Evolutionary conservation across 2,888 invertebrate genomes (phyloP), one percentile per base, ranked within the genome.

Genomic region (Frankliniella fusca): DNA sequence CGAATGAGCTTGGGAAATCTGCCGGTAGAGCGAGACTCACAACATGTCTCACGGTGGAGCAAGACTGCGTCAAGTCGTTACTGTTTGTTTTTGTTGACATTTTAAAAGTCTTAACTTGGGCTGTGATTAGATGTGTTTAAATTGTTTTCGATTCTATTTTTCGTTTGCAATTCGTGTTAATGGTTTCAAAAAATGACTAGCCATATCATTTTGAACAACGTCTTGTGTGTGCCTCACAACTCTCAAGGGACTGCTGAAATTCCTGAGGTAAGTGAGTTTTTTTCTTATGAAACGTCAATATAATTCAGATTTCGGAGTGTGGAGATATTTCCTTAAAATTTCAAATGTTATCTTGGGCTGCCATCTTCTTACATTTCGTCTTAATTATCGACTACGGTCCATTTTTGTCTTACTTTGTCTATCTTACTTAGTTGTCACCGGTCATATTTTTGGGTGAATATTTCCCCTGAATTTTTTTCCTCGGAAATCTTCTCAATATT

Each of bases 21-120:
- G 70, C 70, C 70, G 70, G 70, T 76, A 76, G 70, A 76, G 70
- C 27, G 70, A 76, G 70, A 76, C 70, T 76, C 70, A 76, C 70
- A 76, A 76, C 70, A 76, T 76, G 70, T 76, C 70, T 76, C 70
- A 76, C 27, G 70, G 70, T 27, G 27, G 70, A 27, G 27, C 70
- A 76, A 27, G 70, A 27, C 70, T 76, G 70, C 27, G 27, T 76
- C 23, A 76, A 27, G 27, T 27, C 70, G n/a, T 23, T 76, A 76
- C 23, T 27, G 27, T 76, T 76, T 76, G 70, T 76, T 76, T 76
- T 9, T 76, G 70, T 76, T 76, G 70, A 76, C 70, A 76, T 76
- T 23, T 12, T 8, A 23, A 76, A 27, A 27, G 23, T 10, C 12
- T 27, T 27, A 3, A 12, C 27, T 76, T 27, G 7, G 9, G 7